Evolutionary conservation across 1,140 invertebrate species (phyloP), one percentile per base, ranked within the genome.

Genomic region (Macrobrachium rosenbergii): DNA sequence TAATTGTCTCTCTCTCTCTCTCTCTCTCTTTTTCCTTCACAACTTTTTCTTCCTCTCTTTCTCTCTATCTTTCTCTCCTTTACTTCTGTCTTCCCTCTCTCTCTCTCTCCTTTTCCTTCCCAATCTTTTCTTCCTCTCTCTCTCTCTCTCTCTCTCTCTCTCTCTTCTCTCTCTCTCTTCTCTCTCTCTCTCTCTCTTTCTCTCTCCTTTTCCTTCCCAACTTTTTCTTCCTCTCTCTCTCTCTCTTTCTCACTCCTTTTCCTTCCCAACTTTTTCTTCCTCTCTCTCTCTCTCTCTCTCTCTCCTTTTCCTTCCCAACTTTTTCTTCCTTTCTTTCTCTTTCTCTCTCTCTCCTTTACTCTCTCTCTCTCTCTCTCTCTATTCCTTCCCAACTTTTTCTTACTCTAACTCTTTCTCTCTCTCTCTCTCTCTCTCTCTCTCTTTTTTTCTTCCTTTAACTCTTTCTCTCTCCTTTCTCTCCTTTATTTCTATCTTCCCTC

Each of bases 51-150:
- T 43, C 45, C 28, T 37, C 28, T 37, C 28, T 37, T 12, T 75
- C 58, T 75, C 73, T 45, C 58, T 75, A 28, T 16, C 72, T 73
- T 37, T 73, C 72, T n/a, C n/a, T n/a, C n/a, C n/a, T n/a, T n/a
- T n/a, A n/a, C n/a, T n/a, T n/a, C n/a, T n/a, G n/a, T n/a, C 23
- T 37, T 37, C 28, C 3, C 28, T 37, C 28, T 37, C 37, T 75
- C 58, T 75, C 73, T 45, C 58, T 75, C 23, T 37, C n/a, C n/a
- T n/a, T n/a, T n/a, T n/a, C n/a, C n/a, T n/a, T n/a, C n/a, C n/a
- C n/a, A n/a, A n/a, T n/a, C n/a, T n/a, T n/a, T n/a, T n/a, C n/a
- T n/a, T n/a, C n/a, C 28, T 37, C 28, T 37, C 28, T 37, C 37
- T 75, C 58, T 75, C 73, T 45, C 58, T 75, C 23, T 37, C 28